Conservation (phyloP, 2,888 invertebrate species). For the Adelphocoris suturalis region DNA sequence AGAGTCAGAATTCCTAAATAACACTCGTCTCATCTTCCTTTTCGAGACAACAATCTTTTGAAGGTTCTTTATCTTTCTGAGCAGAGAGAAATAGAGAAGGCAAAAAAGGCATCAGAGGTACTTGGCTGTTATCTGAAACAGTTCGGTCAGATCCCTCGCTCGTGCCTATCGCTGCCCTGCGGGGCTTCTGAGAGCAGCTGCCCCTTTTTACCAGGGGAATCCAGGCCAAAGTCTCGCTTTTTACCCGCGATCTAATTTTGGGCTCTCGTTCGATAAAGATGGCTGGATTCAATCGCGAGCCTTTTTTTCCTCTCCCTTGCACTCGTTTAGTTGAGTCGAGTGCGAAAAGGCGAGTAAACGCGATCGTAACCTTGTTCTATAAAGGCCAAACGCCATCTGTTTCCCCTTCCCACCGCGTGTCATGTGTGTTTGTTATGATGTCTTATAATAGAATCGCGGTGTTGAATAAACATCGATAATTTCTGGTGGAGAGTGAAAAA, state of each 20-base stretch:
- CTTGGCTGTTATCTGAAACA: not conserved
- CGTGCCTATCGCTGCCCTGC: not conserved
- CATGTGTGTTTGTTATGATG: slow-evolving; percentile 12
- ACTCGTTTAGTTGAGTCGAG: not conserved
- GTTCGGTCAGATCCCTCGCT: slow-evolving; percentile 18
- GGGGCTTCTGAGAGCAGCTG: slow-evolving; percentile 5
- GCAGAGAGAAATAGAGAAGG: not conserved
- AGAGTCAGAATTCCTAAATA: too few species aligned
- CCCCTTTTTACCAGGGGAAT: not conserved
- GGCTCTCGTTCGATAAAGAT: not conserved
- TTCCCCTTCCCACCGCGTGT: not conserved
- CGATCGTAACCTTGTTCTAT: slow-evolving; percentile 21
- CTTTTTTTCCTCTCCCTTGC: not conserved
- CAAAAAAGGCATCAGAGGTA: not conserved
- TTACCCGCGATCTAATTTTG: slow-evolving; percentile 1
- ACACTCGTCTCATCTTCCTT: too few species aligned
- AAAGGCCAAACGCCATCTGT: not conserved
- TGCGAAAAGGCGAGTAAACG: not conserved
- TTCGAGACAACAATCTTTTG: too few species aligned
- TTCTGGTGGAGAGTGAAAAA: too few species aligned
- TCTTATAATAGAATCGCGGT: not conserved
- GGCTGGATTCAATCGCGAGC: not conserved
- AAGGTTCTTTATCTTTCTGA: not conserved
- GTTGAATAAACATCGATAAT: not conserved
- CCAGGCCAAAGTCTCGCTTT: not conserved